Conservation (phyloP, 2,888 invertebrate genomes). For the Adelphocoris suturalis region DNA sequence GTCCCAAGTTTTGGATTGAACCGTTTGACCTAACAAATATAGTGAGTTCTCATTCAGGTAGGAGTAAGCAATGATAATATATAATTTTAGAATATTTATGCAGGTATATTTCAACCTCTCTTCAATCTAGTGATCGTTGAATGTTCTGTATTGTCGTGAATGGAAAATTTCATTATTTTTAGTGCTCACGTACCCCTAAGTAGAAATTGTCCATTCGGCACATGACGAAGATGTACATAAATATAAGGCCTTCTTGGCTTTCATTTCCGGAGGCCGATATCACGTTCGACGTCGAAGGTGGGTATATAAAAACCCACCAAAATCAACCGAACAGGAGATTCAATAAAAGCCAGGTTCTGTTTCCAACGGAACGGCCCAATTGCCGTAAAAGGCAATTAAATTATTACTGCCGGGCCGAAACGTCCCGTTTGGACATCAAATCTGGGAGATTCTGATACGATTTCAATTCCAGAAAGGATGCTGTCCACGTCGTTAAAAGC, state of each 20-base stretch:
- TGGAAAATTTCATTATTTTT: no score
- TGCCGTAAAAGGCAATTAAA: slow-evolving; percentile 11
- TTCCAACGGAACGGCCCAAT: background rate
- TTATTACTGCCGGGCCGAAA: background rate
- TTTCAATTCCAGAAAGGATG: slow-evolving; percentile 30
- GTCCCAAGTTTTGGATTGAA: no score
- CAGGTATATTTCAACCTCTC: no score
- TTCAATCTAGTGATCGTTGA: no score
- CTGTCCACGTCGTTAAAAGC: slow-evolving; percentile 42
- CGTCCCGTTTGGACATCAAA: slow-evolving; percentile 11
- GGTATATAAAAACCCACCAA: background rate
- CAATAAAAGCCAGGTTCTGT: background rate
- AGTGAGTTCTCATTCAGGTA: no score
- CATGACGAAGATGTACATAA: no score
- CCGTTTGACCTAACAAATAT: no score
- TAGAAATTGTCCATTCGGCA: background rate
- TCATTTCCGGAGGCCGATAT: no score
- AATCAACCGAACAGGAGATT: background rate
- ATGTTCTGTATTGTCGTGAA: no score
- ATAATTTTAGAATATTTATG: no score
- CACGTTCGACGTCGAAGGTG: background rate
- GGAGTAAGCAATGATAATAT: no score
- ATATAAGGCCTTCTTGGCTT: no score
- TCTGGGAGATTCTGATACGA: background rate
- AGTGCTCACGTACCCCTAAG: background rate